Evolutionary conservation across 1,140 invertebrate genomes (phyloP).

Genomic region (Ceratosolen solmsi): DNA sequence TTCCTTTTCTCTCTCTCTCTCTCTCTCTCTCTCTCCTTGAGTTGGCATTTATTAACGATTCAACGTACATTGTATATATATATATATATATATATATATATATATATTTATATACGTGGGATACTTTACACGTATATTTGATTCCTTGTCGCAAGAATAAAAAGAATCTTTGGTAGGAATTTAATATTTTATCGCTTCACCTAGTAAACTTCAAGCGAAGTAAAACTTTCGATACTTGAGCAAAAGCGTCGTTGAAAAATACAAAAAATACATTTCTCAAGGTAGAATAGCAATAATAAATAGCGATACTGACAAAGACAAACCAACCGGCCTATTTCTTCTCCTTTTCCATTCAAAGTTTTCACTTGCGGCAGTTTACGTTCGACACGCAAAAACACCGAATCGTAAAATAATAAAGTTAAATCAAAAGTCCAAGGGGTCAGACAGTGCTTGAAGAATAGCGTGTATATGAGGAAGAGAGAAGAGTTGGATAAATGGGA

Average conservation of each 20-base stretch:
- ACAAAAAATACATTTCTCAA: not conserved
- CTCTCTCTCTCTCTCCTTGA: too few relatives aligned
- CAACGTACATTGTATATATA: too few relatives aligned
- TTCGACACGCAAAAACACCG: conserved; percentile 4
- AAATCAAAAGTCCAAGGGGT: conserved; percentile 20
- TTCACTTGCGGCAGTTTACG: not conserved
- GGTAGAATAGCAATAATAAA: conserved; percentile 10
- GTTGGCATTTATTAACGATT: too few relatives aligned
- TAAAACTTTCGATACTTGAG: not conserved
- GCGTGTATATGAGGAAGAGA: too few relatives aligned
- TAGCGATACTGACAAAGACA: not conserved
- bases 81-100: too few relatives aligned
- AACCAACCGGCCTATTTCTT: not conserved
- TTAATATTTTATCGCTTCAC: not conserved
- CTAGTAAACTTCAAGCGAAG: not conserved
- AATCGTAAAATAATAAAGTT: conserved; percentile 52
- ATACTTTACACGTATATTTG: too few relatives aligned
- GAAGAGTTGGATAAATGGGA: not conserved
- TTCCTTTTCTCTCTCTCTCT: too few relatives aligned
- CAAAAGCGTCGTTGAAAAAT: not conserved
- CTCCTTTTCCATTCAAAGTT: not conserved
- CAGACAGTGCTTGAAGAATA: not conserved
- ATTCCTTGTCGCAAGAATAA: too few relatives aligned
- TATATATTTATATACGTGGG: too few relatives aligned
- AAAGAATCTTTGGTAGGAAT: not conserved